phyloP scores from a whole-genome alignment of 2,113 vertebrate species.

The Nesospiza acunhae region DNA sequence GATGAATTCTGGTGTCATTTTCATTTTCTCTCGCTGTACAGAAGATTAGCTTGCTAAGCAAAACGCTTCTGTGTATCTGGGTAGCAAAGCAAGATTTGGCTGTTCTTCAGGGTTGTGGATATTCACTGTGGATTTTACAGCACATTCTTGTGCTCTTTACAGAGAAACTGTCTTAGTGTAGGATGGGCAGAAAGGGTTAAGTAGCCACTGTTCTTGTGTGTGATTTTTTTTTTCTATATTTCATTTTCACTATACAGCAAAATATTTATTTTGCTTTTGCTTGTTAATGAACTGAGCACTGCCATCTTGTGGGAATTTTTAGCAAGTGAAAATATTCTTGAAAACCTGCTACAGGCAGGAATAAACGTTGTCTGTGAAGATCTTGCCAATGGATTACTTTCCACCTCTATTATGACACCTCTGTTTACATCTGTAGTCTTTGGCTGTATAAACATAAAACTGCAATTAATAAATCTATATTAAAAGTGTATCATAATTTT shows the following conservation, averaged over 20 bases:
- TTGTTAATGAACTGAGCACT: conserved; percentile 31
- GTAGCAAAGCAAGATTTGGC: not conserved
- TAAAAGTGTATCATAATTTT: not conserved
- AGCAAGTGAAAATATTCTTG: not conserved
- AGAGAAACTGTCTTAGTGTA: not conserved
- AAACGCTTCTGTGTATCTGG: not conserved
- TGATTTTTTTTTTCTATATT: not conserved
- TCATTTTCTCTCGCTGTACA: not conserved
- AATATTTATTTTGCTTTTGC: not conserved
- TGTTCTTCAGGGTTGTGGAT: not conserved
- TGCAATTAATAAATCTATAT: not conserved
- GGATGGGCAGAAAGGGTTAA: conserved; percentile 16
- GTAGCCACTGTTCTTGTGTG: not conserved
- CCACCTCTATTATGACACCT: accelerated
- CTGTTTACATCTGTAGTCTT: not conserved
- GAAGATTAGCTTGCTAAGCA: conserved; percentile 32
- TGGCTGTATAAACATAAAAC: not conserved
- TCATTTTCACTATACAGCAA: not conserved
- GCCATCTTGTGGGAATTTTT: conserved; percentile 49
- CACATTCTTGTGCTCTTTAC: not conserved
- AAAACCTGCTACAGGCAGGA: not conserved
- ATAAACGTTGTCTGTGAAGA: not conserved
- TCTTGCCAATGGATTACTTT: accelerated
- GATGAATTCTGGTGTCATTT: conserved; percentile 6
- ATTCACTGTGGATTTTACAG: not conserved